phyloP scores from a whole-genome alignment of 2,888 invertebrate species.

The Ophraella communa region DNA sequence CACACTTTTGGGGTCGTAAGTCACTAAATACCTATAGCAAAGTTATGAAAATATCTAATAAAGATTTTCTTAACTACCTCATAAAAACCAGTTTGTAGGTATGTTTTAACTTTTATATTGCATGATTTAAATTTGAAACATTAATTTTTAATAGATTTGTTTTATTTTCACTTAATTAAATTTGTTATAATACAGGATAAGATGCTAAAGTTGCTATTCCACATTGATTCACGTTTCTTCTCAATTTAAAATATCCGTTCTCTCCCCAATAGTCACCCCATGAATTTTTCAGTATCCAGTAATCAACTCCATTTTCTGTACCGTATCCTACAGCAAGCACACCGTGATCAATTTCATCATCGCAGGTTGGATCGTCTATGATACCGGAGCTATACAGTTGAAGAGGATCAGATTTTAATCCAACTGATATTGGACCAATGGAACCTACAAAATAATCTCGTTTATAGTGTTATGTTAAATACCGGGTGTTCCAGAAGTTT shows the following conservation, averaged over 20 bases:
- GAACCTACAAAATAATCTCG: constrained; percentile 25
- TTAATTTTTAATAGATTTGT: too few relatives aligned
- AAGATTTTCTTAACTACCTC: too few relatives aligned
- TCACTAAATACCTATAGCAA: too few relatives aligned
- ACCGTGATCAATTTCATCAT: constrained; percentile 1
- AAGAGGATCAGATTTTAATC: constrained; percentile 14
- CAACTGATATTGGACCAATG: constrained; percentile 26
- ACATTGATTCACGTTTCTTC: constrained; percentile 6
- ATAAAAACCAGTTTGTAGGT: too few relatives aligned
- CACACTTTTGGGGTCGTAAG: too few relatives aligned
- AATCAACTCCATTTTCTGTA: background rate
- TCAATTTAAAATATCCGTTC: constrained; percentile 10
- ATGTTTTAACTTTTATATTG: too few relatives aligned
- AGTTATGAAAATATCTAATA: too few relatives aligned
- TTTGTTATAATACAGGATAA: constrained; percentile 10
- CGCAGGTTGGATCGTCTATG: background rate
- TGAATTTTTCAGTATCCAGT: constrained; percentile 25
- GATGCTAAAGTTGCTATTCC: constrained; percentile 8
- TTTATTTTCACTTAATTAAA: background rate
- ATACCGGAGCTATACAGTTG: constrained; percentile 18
- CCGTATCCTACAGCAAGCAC: constrained; percentile 23
- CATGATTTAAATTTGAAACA: too few relatives aligned
- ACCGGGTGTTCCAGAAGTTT: too few relatives aligned
- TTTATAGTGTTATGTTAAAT: too few relatives aligned
- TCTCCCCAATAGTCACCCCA: constrained; percentile 24